Evolutionary conservation across 2,113 vertebrate genomes (phyloP).

Genomic region (Callipepla squamata): DNA sequence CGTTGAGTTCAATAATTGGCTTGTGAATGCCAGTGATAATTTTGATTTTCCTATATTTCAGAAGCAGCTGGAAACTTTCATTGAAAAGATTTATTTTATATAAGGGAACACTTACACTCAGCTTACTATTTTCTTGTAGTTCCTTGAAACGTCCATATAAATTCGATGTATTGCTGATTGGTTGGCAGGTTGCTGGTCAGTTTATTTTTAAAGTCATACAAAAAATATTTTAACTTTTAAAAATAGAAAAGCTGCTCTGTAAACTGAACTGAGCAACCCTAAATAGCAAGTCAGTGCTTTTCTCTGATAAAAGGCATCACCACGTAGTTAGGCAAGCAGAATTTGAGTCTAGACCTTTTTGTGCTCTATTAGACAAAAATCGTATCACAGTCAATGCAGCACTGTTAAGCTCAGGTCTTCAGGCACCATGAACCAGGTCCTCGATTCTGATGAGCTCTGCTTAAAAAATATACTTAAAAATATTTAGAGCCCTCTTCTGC

Average conservation of each 20-base stretch:
- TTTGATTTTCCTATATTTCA: constrained; percentile 54
- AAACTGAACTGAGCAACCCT: neutral
- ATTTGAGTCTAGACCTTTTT: neutral
- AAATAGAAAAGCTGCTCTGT: constrained; percentile 29
- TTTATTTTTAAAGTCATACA: constrained; percentile 19
- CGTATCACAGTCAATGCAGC: neutral
- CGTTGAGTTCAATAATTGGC: constrained; percentile 37
- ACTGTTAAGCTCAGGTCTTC: neutral
- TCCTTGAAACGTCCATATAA: neutral
- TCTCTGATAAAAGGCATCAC: neutral
- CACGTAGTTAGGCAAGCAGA: neutral
- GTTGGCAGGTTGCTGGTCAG: neutral
- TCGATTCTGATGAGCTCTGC: neutral
- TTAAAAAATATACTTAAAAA: neutral
- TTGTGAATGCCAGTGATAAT: constrained; percentile 31
- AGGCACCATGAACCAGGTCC: neutral
- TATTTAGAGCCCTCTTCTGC: neutral
- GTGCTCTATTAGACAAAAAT: neutral
- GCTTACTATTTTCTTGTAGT: neutral
- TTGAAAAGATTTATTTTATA: constrained; percentile 19
- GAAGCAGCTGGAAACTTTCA: constrained; percentile 35
- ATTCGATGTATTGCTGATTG: neutral
- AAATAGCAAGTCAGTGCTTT: constrained; percentile 9
- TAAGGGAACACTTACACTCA: neutral
- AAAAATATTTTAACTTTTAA: constrained; percentile 45